Evolutionary conservation across 2,113 vertebrate genomes (phyloP), one percentile per base, ranked within the genome.

Genomic region (Syngnathus typhle): DNA sequence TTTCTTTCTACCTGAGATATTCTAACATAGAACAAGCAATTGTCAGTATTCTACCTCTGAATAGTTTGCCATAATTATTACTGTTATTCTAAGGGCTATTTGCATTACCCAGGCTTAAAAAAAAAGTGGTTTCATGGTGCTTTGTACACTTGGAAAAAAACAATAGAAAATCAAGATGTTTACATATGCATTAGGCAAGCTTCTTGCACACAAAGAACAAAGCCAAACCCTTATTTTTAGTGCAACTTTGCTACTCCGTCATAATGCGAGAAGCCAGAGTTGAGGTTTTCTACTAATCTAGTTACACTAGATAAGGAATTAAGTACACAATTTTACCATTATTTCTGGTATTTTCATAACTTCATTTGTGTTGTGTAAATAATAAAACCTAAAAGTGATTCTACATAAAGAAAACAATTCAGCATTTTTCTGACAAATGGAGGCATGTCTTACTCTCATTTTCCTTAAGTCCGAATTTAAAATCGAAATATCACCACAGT

Each of bases 361-460:
- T 43, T 66, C 46, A 60, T 44, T 63, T 36, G 2, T 82, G 74
- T 79, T 79, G 66, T 66, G 60, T 55, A 88, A 84, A 83, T 76
- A 80, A 83, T 85, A 73, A 82, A 64, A 72, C 41, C 49, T 41
- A 52, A 72, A 84, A 84, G 58, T 67, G 59, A 84, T 78, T 85
- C 76, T 65, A 82, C 78, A 70, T 72, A 76, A 74, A 77, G 54
- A 78, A 85, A 84, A 65, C 61, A 67, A 71, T 63, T 73, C 73
- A 76, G 69, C 71, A 32, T 58, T 69, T 54, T 72, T 84, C 78
- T 81, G 83, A 89, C 84, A 87, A 85, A 81, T 32, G 76, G 52
- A 81, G 74, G 85, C 80, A 83, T 81, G 68, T 76, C 56, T 86
- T 23, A 89, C 85, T 80, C 84, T 79, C 81, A 90, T 87, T 88